Evolutionary conservation across 2,888 invertebrate genomes (phyloP).

Genomic region (Cristatella mucedo): DNA sequence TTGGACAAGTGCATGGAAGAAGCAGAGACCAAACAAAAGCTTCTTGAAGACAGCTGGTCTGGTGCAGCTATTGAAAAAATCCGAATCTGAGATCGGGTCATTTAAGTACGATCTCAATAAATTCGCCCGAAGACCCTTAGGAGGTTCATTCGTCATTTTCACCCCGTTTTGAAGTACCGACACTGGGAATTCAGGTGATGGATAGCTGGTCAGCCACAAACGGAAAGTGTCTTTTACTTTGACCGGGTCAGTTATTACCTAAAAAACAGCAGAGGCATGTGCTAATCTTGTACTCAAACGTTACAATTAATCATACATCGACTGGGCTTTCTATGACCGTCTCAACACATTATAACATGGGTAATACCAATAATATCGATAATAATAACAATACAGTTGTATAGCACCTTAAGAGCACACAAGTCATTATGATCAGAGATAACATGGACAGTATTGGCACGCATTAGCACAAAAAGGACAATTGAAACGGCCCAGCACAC

Average conservation of each 20-base stretch:
- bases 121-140: conserved; percentile 36
- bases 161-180: conserved; percentile 38
- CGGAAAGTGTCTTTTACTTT: conserved; percentile 29
- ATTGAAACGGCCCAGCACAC: too few species aligned
- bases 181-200: conserved; percentile 35
- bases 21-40: conserved; percentile 38
- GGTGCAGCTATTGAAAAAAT: conserved; percentile 53
- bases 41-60: conserved; percentile 52
- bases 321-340: too few species aligned
- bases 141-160: conserved; percentile 39
- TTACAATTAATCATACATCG: too few species aligned
- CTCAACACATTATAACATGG: too few species aligned
- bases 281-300: too few species aligned
- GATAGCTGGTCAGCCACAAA: conserved; percentile 38
- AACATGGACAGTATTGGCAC: too few species aligned
- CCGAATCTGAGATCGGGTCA: conserved; percentile 43
- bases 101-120: conserved; percentile 38
- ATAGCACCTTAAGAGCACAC: too few species aligned
- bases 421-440: too few species aligned
- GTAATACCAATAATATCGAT: too few species aligned
- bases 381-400: too few species aligned
- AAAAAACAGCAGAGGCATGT: conserved; percentile 6
- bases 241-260: conserved; percentile 29
- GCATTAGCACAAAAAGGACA: too few species aligned
- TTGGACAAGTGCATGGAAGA: conserved; percentile 39